Evolutionary conservation across 2,797 vertebrate genomes (phyloP).

Genomic region (Hirundo rustica): DNA sequence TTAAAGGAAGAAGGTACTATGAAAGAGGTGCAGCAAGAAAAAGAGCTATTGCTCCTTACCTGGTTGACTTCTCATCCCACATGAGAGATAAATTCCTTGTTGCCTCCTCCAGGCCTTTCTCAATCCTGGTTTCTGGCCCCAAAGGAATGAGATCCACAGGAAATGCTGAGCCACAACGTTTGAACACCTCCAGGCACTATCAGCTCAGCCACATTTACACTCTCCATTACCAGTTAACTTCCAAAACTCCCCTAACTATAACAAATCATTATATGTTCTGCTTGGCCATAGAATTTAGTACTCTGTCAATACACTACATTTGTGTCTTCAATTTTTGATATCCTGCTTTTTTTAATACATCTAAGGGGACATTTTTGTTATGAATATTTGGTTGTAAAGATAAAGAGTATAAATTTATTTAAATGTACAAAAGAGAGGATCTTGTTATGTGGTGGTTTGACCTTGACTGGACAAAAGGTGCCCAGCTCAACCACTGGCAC

Average conservation of each 20-base stretch:
- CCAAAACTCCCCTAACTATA: not conserved
- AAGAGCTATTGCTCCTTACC: not conserved
- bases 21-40: not conserved
- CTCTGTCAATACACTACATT: not conserved
- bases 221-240: not conserved
- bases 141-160: not conserved
- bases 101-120: not conserved
- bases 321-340: not conserved
- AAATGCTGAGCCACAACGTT: accelerated
- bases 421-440: not conserved
- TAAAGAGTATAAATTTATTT: not conserved
- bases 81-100: not conserved
- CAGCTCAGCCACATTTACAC: not conserved
- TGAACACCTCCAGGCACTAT: not conserved
- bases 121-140: not conserved
- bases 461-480: not conserved
- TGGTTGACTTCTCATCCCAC: not conserved
- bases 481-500: not conserved
- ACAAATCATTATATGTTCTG: not conserved
- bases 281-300: not conserved
- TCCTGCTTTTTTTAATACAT: not conserved
- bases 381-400: not conserved
- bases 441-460: not conserved
- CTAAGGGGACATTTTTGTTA: not conserved
- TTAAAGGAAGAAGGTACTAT: not conserved